A percentile compares a stretch with the other conserved stretches of the same genome.
These are phyloP conservation scores for Mus pahari DNA, from an alignment of 2,113 vertebrate species.

Conservation along the genomic window DNA sequence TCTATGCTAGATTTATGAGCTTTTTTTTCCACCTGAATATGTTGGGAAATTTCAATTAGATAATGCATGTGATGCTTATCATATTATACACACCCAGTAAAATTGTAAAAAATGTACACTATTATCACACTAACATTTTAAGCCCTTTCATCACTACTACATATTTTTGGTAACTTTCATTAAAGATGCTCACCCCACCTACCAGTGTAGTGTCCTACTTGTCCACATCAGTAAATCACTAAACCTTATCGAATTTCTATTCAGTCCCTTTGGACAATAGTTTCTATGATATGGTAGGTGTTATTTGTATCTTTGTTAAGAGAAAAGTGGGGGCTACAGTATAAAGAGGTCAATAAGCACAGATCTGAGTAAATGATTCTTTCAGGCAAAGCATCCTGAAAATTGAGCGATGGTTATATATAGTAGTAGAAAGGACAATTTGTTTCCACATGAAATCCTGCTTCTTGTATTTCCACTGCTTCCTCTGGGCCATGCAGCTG, in stretches of 20 bases:
- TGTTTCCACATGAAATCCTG: slow-evolving; percentile 12
- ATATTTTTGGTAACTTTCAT: slow-evolving; percentile 8
- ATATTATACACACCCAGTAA: neutral
- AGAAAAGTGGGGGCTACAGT: neutral
- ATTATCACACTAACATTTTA: slow-evolving; percentile 18
- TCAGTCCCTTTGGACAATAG: neutral
- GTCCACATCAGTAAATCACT: neutral
- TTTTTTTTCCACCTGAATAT: neutral
- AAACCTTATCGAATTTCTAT: slow-evolving; percentile 5
- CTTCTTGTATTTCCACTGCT: neutral
- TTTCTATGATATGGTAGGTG: neutral
- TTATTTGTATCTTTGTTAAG: slow-evolving; percentile 7
- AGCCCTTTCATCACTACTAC: neutral
- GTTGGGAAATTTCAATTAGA: slow-evolving; percentile 19
- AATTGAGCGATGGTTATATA: neutral
- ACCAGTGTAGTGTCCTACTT: neutral
- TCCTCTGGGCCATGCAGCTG: neutral
- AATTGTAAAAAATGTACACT: neutral
- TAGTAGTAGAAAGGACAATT: neutral
- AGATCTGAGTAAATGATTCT: neutral
- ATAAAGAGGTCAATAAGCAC: neutral
- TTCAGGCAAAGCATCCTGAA: neutral
- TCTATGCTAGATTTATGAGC: neutral
- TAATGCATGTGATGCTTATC: neutral
- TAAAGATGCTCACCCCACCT: neutral